phyloP scores from a whole-genome alignment of 2,113 vertebrate genomes.

The Calidris pygmaea region DNA sequence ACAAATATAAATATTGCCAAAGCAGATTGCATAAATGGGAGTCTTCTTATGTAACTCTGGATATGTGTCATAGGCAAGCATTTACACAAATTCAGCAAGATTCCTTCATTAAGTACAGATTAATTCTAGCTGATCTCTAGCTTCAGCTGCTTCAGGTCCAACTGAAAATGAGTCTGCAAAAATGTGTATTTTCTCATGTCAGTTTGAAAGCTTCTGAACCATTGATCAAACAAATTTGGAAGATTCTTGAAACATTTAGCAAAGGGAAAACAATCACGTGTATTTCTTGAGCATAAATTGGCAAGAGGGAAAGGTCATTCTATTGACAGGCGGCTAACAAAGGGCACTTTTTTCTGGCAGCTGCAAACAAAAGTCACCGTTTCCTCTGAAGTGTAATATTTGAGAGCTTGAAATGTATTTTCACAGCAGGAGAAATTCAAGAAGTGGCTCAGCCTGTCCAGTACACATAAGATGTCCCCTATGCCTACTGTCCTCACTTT shows the following conservation, averaged over 20 bases:
- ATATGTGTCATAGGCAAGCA: constrained; percentile 29
- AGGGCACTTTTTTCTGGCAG: constrained; percentile 33
- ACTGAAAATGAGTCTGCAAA: constrained; percentile 49
- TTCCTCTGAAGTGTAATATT: constrained; percentile 5
- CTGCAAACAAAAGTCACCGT: constrained; percentile 2
- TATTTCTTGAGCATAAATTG: constrained; percentile 36
- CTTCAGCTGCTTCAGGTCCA: constrained; percentile 20
- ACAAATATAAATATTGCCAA: constrained; percentile 57
- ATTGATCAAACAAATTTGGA: constrained; percentile 54
- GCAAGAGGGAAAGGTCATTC: constrained; percentile 40
- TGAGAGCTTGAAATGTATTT: background rate
- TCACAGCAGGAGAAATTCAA: background rate
- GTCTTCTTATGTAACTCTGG: constrained; percentile 15
- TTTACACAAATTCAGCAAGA: constrained; percentile 45
- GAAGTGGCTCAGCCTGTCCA: background rate
- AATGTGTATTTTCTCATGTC: constrained; percentile 22
- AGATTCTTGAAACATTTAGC: constrained; percentile 11
- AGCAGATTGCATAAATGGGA: constrained; percentile 47
- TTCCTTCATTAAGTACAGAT: constrained; percentile 52
- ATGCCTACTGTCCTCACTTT: background rate
- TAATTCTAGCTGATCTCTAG: constrained; percentile 45
- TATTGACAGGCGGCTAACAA: constrained; percentile 47
- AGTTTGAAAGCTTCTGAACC: constrained; percentile 11
- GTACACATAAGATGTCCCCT: background rate
- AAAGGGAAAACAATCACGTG: constrained; percentile 24